Base-by-base conservation (phyloP, 2,113 vertebrate genomes). In the Taurulus bubalis region DNA sequence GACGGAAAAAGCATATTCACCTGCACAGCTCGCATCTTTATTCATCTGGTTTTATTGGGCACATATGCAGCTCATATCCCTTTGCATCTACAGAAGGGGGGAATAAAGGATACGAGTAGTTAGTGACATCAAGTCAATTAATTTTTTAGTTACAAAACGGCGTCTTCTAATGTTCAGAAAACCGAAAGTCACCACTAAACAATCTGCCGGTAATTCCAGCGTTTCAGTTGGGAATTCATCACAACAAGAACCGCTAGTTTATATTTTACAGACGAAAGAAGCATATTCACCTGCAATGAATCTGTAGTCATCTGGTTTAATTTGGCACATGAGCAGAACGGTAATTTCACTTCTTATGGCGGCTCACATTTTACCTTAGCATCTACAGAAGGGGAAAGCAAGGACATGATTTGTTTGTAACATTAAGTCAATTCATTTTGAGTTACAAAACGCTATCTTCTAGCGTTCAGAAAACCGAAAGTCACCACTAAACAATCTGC, bases 151-250 rank as follows among this genome's bases (percentile, higher is more conserved):
- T 45, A 4, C 0, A 42, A 8, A 28, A 58, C 0, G 20, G 1
- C 1, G 1, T 47, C 11, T 24, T 7, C 12, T n/a, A 3, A 15
- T 22, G 74, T 85, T 97, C 96, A 97, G 96, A 95, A 96, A 96
- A 96, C 95, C 88, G 0, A 82, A 40, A n/a, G 11, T 97, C 97
- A 97, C 94, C 97, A 97, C 96, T 85, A 82, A 49, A 82, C 93
- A 92, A 93, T 97, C 96, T 97, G 96, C 82, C 96, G 96, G 96
- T 97, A 97, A 97, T 97, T 97, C 97, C 97, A 97, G 86, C 83
- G 22, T 79, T 78, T 83, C 65, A 89, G 87, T 89, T 91, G 89
- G 71, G 49, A 1, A 63, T 77, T 84, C 81, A 82, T 89, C 92
- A 92, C 24, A 12, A 89, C 72, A 84, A 20, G 18, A 1, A 12